Evolutionary conservation across 2,888 invertebrate genomes (phyloP).

Genomic region (Ischnura elegans): DNA sequence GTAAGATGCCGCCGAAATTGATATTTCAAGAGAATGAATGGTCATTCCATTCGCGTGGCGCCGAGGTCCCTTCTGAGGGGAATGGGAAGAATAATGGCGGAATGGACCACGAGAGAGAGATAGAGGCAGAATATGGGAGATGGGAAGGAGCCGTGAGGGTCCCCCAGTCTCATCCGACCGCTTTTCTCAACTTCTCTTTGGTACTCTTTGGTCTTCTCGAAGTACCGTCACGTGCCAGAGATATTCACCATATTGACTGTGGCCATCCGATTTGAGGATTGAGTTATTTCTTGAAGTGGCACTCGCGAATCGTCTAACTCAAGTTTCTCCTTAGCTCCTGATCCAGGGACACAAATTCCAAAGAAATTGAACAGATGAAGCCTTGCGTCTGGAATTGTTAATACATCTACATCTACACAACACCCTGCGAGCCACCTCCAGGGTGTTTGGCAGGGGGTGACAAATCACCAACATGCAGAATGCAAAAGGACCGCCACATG

Average conservation of each 20-base stretch:
- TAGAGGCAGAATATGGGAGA: too few species aligned
- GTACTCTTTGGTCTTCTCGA: too few species aligned
- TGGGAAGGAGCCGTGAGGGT: too few species aligned
- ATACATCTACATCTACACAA: too few species aligned
- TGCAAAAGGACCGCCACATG: too few species aligned
- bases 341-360: background rate
- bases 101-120: background rate
- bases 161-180: background rate
- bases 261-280: background rate
- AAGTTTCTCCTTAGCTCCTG: background rate
- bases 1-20: background rate
- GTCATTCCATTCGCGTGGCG: background rate
- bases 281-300: background rate
- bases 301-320: background rate
- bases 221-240: background rate
- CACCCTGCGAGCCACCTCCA: too few species aligned
- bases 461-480: too few species aligned
- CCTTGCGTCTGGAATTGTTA: background rate
- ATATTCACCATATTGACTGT: background rate
- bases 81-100: background rate
- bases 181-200: background rate
- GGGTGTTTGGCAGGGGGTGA: too few species aligned
- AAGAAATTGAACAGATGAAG: background rate
- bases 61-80: background rate
- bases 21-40: background rate